Conservation (phyloP, 2,113 vertebrate species). For the Stercorarius parasiticus region DNA sequence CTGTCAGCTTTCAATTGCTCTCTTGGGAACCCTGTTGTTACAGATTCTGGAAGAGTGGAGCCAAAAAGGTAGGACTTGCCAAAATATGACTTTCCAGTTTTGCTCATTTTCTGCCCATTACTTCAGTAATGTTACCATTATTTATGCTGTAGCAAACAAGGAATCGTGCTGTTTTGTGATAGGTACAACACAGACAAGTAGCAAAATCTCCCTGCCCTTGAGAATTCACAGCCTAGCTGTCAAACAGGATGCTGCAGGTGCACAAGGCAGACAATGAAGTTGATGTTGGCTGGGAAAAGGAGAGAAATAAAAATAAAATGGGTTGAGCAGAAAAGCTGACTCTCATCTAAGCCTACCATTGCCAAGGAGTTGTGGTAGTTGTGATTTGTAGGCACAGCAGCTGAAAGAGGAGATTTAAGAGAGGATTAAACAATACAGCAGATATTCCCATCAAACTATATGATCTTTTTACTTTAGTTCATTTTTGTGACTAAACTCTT, state of each 20-base stretch:
- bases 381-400: neutral
- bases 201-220: neutral
- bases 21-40: neutral
- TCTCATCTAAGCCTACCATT: neutral
- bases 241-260: neutral
- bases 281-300: neutral
- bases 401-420: neutral
- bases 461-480: neutral
- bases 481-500: neutral
- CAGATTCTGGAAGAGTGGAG: neutral
- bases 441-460: slow-evolving; percentile 11
- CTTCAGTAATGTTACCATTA: neutral
- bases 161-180: neutral
- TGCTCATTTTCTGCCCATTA: neutral
- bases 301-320: slow-evolving; percentile 5
- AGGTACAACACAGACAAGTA: neutral
- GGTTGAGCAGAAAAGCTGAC: neutral
- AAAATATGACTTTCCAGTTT: neutral
- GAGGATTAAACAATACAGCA: slow-evolving; percentile 23
- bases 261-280: neutral
- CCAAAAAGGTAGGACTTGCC: neutral
- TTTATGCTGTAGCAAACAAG: neutral
- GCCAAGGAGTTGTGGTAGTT: neutral
- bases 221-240: neutral
- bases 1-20: neutral